Evolutionary conservation across 2,113 vertebrate species (phyloP).

Genomic region (Centropus unirufus): DNA sequence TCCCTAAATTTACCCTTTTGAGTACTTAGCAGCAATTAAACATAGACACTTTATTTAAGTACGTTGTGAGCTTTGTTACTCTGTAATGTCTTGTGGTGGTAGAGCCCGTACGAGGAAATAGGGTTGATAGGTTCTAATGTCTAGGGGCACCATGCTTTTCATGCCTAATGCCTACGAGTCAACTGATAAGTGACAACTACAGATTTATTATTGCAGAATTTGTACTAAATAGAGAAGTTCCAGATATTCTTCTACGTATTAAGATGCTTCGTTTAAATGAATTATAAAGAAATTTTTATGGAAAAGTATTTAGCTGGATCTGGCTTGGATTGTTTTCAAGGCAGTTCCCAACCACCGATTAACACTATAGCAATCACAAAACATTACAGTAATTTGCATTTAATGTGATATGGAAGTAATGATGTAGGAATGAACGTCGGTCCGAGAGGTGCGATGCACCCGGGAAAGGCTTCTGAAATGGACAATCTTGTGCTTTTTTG

Average conservation of each 20-base stretch:
- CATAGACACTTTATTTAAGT: constrained; percentile 83
- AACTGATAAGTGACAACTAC: constrained; percentile 75
- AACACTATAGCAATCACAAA: constrained; percentile 81
- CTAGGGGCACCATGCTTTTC: constrained; percentile 72
- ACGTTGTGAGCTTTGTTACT: constrained; percentile 80
- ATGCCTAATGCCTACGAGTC: constrained; percentile 70
- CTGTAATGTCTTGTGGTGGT: constrained; percentile 79
- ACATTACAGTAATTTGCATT: constrained; percentile 75
- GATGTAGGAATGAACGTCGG: constrained; percentile 50
- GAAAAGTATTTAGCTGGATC: constrained; percentile 72
- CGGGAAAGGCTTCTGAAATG: constrained; percentile 65
- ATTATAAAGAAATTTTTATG: constrained; percentile 72
- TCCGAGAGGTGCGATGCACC: background rate
- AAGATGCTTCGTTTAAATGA: constrained; percentile 76
- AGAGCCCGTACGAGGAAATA: constrained; percentile 76
- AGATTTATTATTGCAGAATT: constrained; percentile 78
- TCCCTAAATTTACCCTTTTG: constrained; percentile 73
- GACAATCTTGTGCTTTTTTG: constrained; percentile 77
- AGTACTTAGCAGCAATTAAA: constrained; percentile 79
- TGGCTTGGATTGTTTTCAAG: constrained; percentile 70
- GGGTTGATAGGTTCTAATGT: constrained; percentile 74
- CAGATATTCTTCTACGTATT: constrained; percentile 77
- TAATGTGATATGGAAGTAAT: constrained; percentile 59
- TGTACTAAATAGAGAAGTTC: constrained; percentile 75
- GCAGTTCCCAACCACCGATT: constrained; percentile 68